Evolutionary conservation across 1,140 invertebrate genomes (phyloP).

Genomic region (Dendrolimus kikuchii): DNA sequence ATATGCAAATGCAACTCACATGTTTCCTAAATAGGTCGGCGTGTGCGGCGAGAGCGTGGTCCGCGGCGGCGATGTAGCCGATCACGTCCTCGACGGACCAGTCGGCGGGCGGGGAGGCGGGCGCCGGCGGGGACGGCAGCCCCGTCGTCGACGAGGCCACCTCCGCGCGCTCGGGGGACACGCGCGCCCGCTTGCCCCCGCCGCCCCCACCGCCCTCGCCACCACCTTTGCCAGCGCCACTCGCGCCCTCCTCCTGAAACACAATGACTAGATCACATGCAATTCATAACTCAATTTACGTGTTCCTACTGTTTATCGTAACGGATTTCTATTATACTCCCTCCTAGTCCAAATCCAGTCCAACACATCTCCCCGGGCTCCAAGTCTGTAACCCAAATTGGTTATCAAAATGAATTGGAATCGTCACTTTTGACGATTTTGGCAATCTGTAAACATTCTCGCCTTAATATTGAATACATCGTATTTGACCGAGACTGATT

Average conservation of each 20-base stretch:
- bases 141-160: slow-evolving; percentile 56
- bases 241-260: slow-evolving; percentile 20
- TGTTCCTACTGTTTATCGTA: too few species aligned
- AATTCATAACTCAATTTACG: too few species aligned
- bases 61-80: slow-evolving; percentile 87
- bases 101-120: slow-evolving; percentile 79
- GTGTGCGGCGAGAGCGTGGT: slow-evolving; percentile 85
- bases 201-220: slow-evolving; percentile 17
- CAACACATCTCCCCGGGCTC: too few species aligned
- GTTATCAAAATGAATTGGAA: too few species aligned
- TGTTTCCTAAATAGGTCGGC: slow-evolving; percentile 96
- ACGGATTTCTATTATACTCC: too few species aligned
- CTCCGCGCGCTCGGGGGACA: slow-evolving; percentile 51
- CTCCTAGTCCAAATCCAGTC: too few species aligned
- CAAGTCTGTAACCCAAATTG: too few species aligned
- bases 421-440: too few species aligned
- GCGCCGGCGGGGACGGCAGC: slow-evolving; percentile 62
- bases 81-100: slow-evolving; percentile 98
- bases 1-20: slow-evolving; percentile 76
- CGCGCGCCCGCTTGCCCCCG: slow-evolving; percentile 38
- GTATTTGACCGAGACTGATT: too few species aligned
- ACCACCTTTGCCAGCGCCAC: neutral
- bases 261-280: neutral
- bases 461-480: too few species aligned
- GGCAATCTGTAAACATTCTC: too few species aligned